Evolutionary conservation across 1,140 invertebrate genomes (phyloP).

Genomic region (Pararge aegeria): DNA sequence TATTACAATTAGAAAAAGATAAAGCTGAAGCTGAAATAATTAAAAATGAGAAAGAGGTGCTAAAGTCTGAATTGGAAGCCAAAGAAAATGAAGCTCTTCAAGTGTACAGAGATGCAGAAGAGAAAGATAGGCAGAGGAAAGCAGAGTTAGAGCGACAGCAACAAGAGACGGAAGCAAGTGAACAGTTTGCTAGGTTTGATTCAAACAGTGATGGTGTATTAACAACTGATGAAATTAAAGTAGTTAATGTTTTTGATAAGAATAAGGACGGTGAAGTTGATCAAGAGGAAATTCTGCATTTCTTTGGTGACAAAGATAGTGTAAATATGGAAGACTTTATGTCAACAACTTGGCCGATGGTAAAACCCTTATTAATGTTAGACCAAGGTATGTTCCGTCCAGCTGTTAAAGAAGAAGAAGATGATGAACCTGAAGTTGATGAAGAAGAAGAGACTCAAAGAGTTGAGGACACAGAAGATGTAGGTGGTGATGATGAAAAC

Average conservation of each 20-base stretch:
- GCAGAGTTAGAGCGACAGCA: slow-evolving; percentile 82
- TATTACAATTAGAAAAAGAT: slow-evolving; percentile 86
- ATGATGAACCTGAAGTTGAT: slow-evolving; percentile 60
- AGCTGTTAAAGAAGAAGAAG: slow-evolving; percentile 54
- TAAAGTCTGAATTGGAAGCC: slow-evolving; percentile 87
- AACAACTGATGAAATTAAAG: slow-evolving; percentile 88
- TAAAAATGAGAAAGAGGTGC: slow-evolving; percentile 86
- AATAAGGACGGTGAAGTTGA: slow-evolving; percentile 92
- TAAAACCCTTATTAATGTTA: slow-evolving; percentile 89
- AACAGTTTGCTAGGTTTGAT: slow-evolving; percentile 88
- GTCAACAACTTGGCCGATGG: slow-evolving; percentile 84
- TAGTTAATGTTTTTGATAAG: slow-evolving; percentile 90
- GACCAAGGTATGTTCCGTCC: slow-evolving; percentile 85
- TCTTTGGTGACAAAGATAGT: slow-evolving; percentile 86
- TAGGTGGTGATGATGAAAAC: slow-evolving; percentile 59
- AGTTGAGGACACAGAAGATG: slow-evolving; percentile 51
- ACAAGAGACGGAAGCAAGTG: slow-evolving; percentile 82
- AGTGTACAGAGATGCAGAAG: slow-evolving; percentile 86
- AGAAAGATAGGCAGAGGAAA: slow-evolving; percentile 81
- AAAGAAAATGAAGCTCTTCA: slow-evolving; percentile 88
- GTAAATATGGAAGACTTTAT: slow-evolving; percentile 87
- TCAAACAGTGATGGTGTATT: slow-evolving; percentile 89
- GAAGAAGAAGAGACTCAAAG: slow-evolving; percentile 60
- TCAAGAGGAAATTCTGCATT: slow-evolving; percentile 91
- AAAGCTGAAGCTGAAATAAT: slow-evolving; percentile 85